phyloP scores from a whole-genome alignment of 1,140 invertebrate genomes.

The Drosophila rhopaloa region DNA sequence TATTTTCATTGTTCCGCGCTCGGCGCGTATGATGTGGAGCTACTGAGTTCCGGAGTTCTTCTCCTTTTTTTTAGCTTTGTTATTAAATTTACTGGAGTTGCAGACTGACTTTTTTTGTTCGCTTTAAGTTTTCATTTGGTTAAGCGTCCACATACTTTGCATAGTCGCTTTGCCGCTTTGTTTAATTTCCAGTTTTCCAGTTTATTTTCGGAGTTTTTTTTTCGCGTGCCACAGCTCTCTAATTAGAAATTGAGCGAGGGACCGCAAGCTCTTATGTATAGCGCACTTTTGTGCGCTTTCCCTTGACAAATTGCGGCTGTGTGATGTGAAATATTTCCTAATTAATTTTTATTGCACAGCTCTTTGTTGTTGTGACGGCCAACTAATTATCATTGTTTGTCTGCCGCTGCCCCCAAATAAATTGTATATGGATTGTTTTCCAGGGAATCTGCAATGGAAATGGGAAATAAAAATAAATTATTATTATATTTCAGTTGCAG shows the following conservation, averaged over 20 bases:
- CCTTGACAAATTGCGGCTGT: slow-evolving; percentile 47
- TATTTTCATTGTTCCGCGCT: slow-evolving; percentile 73
- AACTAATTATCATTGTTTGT: slow-evolving; percentile 38
- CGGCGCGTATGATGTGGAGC: slow-evolving; percentile 21
- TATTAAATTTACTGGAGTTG: slow-evolving; percentile 39
- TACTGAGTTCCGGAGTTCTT: slow-evolving; percentile 20
- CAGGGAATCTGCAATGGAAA: slow-evolving; percentile 27
- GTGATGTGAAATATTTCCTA: slow-evolving; percentile 64
- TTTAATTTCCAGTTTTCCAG: slow-evolving; percentile 56
- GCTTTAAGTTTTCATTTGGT: slow-evolving; percentile 57
- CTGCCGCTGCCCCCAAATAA: neutral
- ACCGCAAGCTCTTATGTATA: slow-evolving; percentile 26
- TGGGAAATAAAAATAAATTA: slow-evolving; percentile 33
- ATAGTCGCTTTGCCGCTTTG: slow-evolving; percentile 55
- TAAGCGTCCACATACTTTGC: slow-evolving; percentile 56
- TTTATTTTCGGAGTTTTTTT: slow-evolving; percentile 40
- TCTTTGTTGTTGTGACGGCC: slow-evolving; percentile 12
- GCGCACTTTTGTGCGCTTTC: slow-evolving; percentile 37
- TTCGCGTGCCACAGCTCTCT: slow-evolving; percentile 22
- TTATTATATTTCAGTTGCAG: slow-evolving; percentile 33
- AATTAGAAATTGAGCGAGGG: slow-evolving; percentile 62
- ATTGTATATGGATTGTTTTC: neutral
- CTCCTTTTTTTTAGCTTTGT: slow-evolving; percentile 10
- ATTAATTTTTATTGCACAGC: slow-evolving; percentile 64
- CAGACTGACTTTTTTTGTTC: slow-evolving; percentile 10